A percentile compares a stretch with the other conserved stretches of the same genome.
Evolutionary conservation across 2,888 invertebrate genomes (phyloP).

Genomic region (Ectobius pallidus): DNA sequence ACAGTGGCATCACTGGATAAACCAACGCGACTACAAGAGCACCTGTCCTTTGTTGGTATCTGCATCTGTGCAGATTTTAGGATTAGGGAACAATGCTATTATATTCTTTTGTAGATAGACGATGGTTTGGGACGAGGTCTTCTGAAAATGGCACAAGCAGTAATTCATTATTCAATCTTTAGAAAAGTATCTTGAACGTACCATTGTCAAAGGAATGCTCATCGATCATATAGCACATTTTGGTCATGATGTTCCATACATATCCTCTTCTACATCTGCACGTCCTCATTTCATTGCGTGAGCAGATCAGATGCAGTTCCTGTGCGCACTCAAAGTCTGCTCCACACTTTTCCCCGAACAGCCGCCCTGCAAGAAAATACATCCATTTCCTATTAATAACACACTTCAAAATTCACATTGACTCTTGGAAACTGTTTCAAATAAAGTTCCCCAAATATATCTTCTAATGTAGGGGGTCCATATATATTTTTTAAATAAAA

Average conservation of each 20-base stretch:
- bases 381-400: not conserved
- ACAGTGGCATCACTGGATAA: too few relatives aligned
- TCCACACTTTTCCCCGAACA: slow-evolving; percentile 45
- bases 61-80: too few relatives aligned
- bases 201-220: slow-evolving; percentile 39
- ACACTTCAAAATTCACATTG: too few relatives aligned
- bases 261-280: slow-evolving; percentile 45
- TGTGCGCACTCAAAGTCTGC: slow-evolving; percentile 44
- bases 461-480: not conserved
- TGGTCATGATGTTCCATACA: slow-evolving; percentile 45
- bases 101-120: too few relatives aligned
- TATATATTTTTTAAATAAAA: not conserved
- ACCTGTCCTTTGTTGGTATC: too few relatives aligned
- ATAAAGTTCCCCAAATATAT: not conserved
- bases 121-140: too few relatives aligned
- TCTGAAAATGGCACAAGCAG: too few relatives aligned
- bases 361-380: not conserved
- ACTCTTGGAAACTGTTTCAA: too few relatives aligned
- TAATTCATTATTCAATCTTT: too few relatives aligned
- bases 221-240: slow-evolving; percentile 44
- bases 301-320: slow-evolving; percentile 44
- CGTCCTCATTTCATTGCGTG: slow-evolving; percentile 39
- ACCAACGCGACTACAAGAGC: too few relatives aligned
- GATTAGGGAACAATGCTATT: too few relatives aligned
- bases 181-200: not conserved